These are phyloP conservation scores for Pachypsylla venusta DNA, from an alignment of 1,140 invertebrate species.

Conservation along the genomic window DNA sequence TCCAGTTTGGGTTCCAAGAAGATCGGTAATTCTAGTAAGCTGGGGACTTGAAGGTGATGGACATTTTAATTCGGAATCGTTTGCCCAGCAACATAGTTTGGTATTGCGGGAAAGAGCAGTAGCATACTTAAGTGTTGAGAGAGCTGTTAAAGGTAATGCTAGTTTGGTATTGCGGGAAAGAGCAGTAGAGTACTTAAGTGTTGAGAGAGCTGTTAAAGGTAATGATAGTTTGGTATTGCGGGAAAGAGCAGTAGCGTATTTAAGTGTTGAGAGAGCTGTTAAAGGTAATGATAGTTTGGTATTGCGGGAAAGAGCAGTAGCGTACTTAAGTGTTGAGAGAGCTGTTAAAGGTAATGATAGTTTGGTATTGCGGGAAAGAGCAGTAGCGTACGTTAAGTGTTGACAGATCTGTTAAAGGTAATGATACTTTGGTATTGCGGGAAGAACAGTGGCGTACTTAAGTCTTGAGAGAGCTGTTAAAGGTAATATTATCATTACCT, in stretches of 20 bases:
- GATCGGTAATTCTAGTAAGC: conserved; percentile 15
- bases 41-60: conserved; percentile 17
- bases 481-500: too few species aligned
- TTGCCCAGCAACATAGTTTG: conserved; percentile 2
- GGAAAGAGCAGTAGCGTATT: conserved; percentile 15
- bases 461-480: conserved; percentile 16
- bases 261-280: conserved; percentile 15
- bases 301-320: conserved; percentile 14
- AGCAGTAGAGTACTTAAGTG: conserved; percentile 14
- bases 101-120: conserved; percentile 14
- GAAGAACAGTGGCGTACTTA: conserved; percentile 13
- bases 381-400: too few species aligned
- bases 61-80: conserved; percentile 16
- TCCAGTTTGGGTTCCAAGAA: conserved; percentile 13
- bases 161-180: conserved; percentile 8
- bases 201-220: conserved; percentile 15
- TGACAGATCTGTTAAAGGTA: too few species aligned
- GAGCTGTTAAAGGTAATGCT: conserved; percentile 12
- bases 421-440: too few species aligned
- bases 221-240: conserved; percentile 3
- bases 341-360: conserved; percentile 12
- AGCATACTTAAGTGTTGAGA: conserved; percentile 15
- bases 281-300: conserved; percentile 8
- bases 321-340: conserved; percentile 15
- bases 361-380: not conserved